Base-by-base conservation (phyloP, 2,113 vertebrate genomes). In the Pluvianellus socialis region DNA sequence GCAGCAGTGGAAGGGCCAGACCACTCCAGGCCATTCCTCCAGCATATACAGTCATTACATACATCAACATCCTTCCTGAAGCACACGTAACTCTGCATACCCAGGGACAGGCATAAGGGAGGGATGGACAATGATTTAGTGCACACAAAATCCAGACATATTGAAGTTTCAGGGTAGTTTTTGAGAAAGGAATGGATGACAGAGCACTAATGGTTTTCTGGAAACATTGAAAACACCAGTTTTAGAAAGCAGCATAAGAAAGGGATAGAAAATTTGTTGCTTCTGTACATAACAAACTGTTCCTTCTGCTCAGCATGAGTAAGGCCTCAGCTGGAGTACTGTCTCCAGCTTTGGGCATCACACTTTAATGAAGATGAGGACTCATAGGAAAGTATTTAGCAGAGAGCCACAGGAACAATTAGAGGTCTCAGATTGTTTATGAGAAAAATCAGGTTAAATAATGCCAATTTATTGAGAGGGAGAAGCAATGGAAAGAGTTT, bases 31-130 rank as follows among this genome's bases (percentile, higher is more conserved):
- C 70, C n/a, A 12, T 42, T 80, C n/a, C 28, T 72, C 21, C 65
- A 90, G 42, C 24, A 53, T 2, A 21, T 14, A 10, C 4, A 59
- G 28, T 22, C 38, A 50, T 79, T 15, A 6, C 27, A 52, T 15
- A 55, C 35, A 30, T 4, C 33, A 68, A 18, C 30, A 16, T 38
- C 18, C 2, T 5, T 79, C 58, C 35, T 14, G 1, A 45, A 50
- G 21, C 1, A 1, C 9, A 11, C 10, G 17, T 10, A 27, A 10
- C 26, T 21, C 35, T n/a, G 13, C 10, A 11, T 4, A 10, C 3
- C 14, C 53, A 70, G 67, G 53, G 27, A 16, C 23, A 32, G 42
- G 33, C 24, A 72, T 33, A 75, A 73, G 2, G 2, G 33, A 63
- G 9, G 7, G 18, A 27, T 8, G 18, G 19, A 22, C 20, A 44